Evolutionary conservation across 2,888 invertebrate species (phyloP), one percentile per base, ranked within the genome.

Genomic region (Drosophila merina): DNA sequence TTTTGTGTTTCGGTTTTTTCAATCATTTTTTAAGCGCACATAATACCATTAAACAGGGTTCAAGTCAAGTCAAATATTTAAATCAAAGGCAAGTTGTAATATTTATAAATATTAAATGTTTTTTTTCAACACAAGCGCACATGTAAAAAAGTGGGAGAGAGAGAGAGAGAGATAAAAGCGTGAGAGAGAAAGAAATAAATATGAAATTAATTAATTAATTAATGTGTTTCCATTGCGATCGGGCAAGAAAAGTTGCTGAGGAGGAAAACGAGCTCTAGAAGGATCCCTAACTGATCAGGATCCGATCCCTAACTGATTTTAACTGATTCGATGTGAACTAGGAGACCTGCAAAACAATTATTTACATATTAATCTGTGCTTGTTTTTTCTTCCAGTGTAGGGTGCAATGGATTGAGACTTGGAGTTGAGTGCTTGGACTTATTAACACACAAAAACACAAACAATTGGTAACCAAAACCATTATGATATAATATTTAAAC

Each of bases 61-160:
- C 57, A 48, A 57, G 25, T 60, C 28, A 44, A 26, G 38, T 62
- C 38, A 62, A 62, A 62, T 10, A 36, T n/a, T 28, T 26, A 42
- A 30, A 50, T 59, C 44, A 63, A 64, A 60, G 63, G 31, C 38
- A 60, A 60, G 52, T 44, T 25, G 9, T 5, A 47, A 47, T 45
- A 63, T 67, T 20, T 20, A 20, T 20, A 20, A 20, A 20, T 20
- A 20, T 20, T 20, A 20, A 20, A 20, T 20, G 20, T 20, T 20
- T 69, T 74, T 69, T 76, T 75, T 76, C 69, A 72, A 82, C 40
- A 85, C 82, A 82, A 82, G 82, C 84, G 80, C 81, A 84, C 81
- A 81, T 80, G 80, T 80, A 83, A 73, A 52, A 73, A 69, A 60
- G 48, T 70, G 45, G 62, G 36, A 45, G 42, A 68, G 56, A 69